A percentile compares a stretch with the other conserved stretches of the same genome.
Conservation (phyloP, 2,113 vertebrate species). For the Morone chrysops region DNA sequence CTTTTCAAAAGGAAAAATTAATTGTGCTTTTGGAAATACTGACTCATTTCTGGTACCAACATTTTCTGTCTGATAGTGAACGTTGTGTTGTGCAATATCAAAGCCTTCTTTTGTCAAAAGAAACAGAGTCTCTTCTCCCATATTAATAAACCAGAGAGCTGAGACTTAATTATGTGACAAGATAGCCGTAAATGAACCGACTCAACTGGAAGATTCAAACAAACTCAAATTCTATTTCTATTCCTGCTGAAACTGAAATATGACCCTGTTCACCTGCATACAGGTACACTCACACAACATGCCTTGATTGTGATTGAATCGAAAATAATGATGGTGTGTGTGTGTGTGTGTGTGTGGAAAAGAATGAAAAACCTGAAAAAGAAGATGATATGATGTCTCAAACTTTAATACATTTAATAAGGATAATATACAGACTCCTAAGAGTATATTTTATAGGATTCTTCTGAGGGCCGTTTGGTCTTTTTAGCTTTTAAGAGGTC, state of each 20-base stretch:
- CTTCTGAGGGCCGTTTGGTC: not conserved
- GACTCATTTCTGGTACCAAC: not conserved
- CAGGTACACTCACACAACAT: not conserved
- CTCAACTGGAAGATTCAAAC: not conserved
- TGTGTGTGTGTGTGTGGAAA: no score
- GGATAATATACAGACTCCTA: not conserved
- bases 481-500: not conserved
- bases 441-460: not conserved
- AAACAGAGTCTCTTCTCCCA: not conserved
- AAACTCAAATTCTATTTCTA: conserved; percentile 5
- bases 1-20: not conserved
- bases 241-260: not conserved
- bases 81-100: not conserved
- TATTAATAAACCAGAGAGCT: not conserved
- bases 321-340: conserved; percentile 6
- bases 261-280: conserved; percentile 3
- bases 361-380: not conserved
- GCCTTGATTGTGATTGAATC: not conserved
- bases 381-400: not conserved
- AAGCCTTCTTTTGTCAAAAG: not conserved
- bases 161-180: not conserved
- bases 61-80: not conserved
- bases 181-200: not conserved
- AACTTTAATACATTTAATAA: not conserved
- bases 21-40: not conserved